Conservation (phyloP, 2,888 invertebrate species). For the Microplitis deprimator region DNA sequence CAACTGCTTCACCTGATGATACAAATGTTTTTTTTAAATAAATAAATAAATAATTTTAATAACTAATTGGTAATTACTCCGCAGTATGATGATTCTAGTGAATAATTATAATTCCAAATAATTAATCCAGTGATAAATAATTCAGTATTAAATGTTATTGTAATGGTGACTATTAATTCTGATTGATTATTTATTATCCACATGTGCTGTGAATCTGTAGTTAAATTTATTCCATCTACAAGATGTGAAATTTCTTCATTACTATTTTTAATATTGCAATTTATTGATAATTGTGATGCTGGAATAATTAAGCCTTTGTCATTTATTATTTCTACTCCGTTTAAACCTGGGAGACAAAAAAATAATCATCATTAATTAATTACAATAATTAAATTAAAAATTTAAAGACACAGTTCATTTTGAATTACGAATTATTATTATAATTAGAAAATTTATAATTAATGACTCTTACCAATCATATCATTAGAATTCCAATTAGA, state of each 20-base stretch:
- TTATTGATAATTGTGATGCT: slow-evolving; percentile 49
- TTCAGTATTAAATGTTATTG: slow-evolving; percentile 56
- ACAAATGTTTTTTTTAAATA: slow-evolving; percentile 48
- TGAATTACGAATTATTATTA: slow-evolving; percentile 4
- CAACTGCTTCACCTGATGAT: slow-evolving; percentile 63
- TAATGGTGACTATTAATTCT: slow-evolving; percentile 53
- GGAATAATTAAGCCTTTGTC: slow-evolving; percentile 52
- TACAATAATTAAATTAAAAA: neutral
- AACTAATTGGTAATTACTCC: slow-evolving; percentile 72
- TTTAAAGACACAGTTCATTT: neutral
- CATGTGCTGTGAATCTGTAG: slow-evolving; percentile 79
- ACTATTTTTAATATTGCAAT: slow-evolving; percentile 56
- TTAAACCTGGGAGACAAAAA: slow-evolving; percentile 54
- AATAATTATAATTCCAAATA: slow-evolving; percentile 88
- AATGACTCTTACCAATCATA: slow-evolving; percentile 72
- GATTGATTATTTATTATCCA: slow-evolving; percentile 73
- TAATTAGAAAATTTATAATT: slow-evolving; percentile 7
- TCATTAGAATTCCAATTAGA: slow-evolving; percentile 78
- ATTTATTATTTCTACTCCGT: slow-evolving; percentile 59
- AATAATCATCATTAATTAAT: neutral
- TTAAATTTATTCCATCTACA: slow-evolving; percentile 80
- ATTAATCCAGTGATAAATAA: slow-evolving; percentile 74
- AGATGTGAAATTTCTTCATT: slow-evolving; percentile 73
- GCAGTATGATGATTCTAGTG: slow-evolving; percentile 78
- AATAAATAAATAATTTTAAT: neutral